These are phyloP conservation scores for Aradophagus sp. DNA, from an alignment of 1,140 invertebrate species.

Conservation along the genomic window DNA sequence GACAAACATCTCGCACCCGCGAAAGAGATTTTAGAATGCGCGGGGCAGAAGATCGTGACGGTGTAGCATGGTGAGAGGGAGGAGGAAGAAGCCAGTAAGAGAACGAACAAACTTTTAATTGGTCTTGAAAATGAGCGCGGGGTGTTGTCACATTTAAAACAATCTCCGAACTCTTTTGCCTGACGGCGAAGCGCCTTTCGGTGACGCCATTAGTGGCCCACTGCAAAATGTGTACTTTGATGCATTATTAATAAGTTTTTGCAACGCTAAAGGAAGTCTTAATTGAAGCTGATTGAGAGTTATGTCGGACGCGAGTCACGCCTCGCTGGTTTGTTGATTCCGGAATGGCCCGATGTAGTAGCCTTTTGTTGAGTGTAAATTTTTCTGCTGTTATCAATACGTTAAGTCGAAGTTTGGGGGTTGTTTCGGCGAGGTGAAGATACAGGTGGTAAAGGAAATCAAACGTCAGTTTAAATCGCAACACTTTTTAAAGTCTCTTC, in stretches of 20 bases:
- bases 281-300: constrained; percentile 16
- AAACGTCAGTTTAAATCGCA: no score
- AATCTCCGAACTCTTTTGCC: constrained; percentile 40
- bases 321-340: no score
- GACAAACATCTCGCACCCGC: constrained; percentile 52
- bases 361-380: no score
- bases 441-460: no score
- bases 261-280: constrained; percentile 5
- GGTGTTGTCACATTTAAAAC: constrained; percentile 57
- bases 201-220: constrained; percentile 19
- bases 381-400: no score
- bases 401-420: no score
- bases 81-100: constrained; percentile 34
- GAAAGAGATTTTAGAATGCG: constrained; percentile 46
- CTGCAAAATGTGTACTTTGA: constrained; percentile 34
- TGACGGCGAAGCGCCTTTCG: constrained; percentile 5
- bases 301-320: neutral
- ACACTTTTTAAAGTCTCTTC: no score
- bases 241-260: constrained; percentile 39
- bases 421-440: no score
- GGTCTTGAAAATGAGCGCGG: constrained; percentile 56
- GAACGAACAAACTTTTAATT: constrained; percentile 54
- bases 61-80: no score
- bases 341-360: no score
- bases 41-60: constrained; percentile 25